These are phyloP conservation scores for Baryphthengus martii DNA, from an alignment of 2,113 vertebrate genomes.

Conservation along the genomic window DNA sequence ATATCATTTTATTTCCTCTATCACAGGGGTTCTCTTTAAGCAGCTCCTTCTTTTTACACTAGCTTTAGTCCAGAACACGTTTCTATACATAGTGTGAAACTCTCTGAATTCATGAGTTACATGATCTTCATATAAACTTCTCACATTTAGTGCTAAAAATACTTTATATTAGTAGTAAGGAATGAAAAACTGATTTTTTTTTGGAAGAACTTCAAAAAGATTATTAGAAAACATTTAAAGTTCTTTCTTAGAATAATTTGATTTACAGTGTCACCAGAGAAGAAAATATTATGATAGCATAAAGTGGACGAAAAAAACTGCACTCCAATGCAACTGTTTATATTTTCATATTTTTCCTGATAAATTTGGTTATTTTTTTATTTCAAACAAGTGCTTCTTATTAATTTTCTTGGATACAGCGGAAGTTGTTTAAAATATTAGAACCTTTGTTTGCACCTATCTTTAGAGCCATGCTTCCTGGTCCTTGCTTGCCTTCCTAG, in stretches of 20 bases:
- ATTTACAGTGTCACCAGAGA: background rate
- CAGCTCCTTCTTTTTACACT: background rate
- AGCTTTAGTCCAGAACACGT: background rate
- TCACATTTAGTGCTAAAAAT: background rate
- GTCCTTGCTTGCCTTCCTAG: background rate
- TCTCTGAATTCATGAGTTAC: background rate
- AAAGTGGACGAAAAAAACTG: background rate
- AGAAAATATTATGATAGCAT: background rate
- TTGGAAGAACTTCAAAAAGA: background rate
- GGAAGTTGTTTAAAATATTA: background rate
- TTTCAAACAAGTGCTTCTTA: background rate
- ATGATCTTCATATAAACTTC: background rate
- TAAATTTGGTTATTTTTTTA: background rate
- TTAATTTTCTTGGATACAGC: background rate
- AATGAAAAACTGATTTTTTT: background rate
- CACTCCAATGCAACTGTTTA: background rate
- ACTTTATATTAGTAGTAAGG: background rate
- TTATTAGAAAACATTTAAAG: background rate
- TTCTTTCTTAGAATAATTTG: background rate
- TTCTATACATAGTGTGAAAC: background rate
- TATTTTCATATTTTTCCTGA: background rate
- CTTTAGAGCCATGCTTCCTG: background rate
- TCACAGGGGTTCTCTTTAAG: background rate
- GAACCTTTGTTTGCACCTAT: background rate
- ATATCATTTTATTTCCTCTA: background rate